Percentiles rank a stretch among this genome's conserved stretches.
These are phyloP conservation scores for Helogale parvula DNA, from an alignment of 2,113 vertebrate species.

Conservation along the genomic window DNA sequence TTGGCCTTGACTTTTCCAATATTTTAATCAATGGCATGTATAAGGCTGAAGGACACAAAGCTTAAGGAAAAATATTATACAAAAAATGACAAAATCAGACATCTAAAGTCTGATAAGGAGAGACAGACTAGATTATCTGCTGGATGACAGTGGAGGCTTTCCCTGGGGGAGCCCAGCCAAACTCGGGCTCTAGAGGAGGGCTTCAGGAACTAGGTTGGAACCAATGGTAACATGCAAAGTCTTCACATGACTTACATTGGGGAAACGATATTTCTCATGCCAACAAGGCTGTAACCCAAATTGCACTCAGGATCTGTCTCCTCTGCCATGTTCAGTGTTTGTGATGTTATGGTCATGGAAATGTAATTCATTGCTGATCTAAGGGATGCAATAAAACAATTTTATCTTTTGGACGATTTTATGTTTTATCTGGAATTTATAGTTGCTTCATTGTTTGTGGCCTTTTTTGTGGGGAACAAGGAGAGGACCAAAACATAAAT, in stretches of 20 bases:
- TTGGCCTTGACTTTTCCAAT: neutral
- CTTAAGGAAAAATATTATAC: neutral
- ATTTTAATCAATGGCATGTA: neutral
- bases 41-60: neutral
- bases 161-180: neutral
- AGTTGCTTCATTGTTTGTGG: neutral
- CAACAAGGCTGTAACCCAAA: neutral
- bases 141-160: neutral
- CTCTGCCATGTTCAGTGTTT: neutral
- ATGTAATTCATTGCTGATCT: neutral
- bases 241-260: neutral
- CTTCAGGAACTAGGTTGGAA: neutral
- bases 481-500: neutral
- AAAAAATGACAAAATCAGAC: neutral
- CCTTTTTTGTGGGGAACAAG: neutral
- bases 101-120: neutral
- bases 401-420: neutral
- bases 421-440: constrained; percentile 42
- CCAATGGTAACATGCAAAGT: neutral
- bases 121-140: neutral
- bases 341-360: neutral
- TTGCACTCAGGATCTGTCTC: neutral
- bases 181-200: neutral
- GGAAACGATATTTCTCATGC: neutral
- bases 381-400: neutral